Conservation (phyloP, 2,113 vertebrate species). For the Tursiops truncatus region DNA sequence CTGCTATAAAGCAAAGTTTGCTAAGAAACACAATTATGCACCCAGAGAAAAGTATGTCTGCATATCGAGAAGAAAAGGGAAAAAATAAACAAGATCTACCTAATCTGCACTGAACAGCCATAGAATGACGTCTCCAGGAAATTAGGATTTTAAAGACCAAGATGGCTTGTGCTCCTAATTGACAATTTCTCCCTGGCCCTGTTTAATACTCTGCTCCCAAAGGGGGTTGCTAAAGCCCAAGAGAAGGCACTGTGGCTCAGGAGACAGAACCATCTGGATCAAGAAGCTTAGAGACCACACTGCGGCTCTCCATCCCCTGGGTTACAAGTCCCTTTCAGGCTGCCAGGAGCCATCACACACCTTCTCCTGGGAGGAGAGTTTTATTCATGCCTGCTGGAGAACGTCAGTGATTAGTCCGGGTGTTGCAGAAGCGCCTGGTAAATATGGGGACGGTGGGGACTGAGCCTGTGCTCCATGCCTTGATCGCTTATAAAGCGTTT, state of each 20-base stretch:
- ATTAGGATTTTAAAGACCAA: background rate
- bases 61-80: slow-evolving; percentile 9
- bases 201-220: background rate
- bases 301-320: background rate
- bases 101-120: background rate
- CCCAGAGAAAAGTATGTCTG: slow-evolving; percentile 12
- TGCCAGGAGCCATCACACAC: background rate
- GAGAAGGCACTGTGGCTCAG: background rate
- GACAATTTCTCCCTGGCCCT: background rate
- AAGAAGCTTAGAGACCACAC: background rate
- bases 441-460: background rate
- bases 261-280: background rate
- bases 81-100: background rate
- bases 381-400: background rate
- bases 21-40: background rate
- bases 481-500: background rate
- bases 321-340: background rate
- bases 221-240: background rate
- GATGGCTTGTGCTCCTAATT: background rate
- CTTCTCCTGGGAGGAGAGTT: background rate
- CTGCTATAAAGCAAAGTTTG: background rate
- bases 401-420: background rate
- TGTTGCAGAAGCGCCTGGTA: background rate
- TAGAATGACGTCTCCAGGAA: background rate
- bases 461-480: background rate